A percentile compares a stretch with the other conserved stretches of the same genome.
Conservation (phyloP, 2,888 invertebrate species). For the Lumbricus terrestris region DNA sequence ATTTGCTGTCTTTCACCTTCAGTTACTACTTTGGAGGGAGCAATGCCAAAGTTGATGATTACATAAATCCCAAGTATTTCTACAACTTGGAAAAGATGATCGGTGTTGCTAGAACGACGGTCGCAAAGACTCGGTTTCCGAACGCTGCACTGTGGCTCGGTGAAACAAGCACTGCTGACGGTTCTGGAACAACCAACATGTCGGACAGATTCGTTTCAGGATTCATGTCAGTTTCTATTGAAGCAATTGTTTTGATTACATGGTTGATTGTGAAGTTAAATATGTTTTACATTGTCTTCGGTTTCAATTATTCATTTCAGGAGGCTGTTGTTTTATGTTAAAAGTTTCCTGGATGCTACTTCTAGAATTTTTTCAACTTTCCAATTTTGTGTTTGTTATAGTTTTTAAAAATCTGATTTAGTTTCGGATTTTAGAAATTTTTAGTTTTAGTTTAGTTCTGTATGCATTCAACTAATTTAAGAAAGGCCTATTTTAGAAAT, state of each 20-base stretch:
- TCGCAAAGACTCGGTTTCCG: conserved; percentile 43
- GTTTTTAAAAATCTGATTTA: too few species aligned
- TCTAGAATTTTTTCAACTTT: too few species aligned
- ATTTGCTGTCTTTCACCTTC: conserved; percentile 63
- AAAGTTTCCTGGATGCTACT: neutral
- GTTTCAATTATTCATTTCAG: neutral
- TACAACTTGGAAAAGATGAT: conserved; percentile 63
- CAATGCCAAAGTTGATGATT: conserved; percentile 22
- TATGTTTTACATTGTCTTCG: neutral
- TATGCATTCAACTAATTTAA: too few species aligned
- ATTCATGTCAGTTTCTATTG: conserved; percentile 66
- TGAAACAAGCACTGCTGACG: conserved; percentile 74
- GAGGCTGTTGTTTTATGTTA: neutral
- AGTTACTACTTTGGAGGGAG: conserved; percentile 68
- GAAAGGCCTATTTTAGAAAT: too few species aligned
- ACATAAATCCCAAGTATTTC: conserved; percentile 66
- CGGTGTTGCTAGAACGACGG: neutral
- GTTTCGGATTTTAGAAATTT: too few species aligned
- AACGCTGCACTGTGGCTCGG: conserved; percentile 64
- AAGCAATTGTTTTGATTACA: neutral
- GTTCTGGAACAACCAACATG: conserved; percentile 71
- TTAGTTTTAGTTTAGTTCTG: too few species aligned
- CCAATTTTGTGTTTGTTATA: too few species aligned
- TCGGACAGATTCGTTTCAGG: conserved; percentile 70
- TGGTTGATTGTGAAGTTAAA: neutral